Evolutionary conservation across 2,888 invertebrate genomes (phyloP).

Genomic region (Congeria kusceri): DNA sequence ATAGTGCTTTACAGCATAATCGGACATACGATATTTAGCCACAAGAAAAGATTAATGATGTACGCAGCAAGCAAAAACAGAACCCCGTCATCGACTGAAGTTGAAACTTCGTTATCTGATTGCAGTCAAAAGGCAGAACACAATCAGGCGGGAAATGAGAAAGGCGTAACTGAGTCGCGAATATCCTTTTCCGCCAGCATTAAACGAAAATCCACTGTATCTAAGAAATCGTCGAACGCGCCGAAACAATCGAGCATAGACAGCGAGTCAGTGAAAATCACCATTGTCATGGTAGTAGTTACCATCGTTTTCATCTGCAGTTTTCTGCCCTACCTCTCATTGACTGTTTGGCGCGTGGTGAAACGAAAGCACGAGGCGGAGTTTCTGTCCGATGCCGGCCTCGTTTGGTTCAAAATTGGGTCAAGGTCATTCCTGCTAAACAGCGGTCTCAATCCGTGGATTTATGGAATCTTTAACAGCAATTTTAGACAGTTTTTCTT

Average conservation of each 20-base stretch:
- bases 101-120: neutral
- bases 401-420: slow-evolving; percentile 57
- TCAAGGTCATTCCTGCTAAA: slow-evolving; percentile 54
- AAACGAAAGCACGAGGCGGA: slow-evolving; percentile 52
- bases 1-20: slow-evolving; percentile 69
- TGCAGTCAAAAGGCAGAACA: neutral
- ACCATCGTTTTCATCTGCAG: slow-evolving; percentile 59
- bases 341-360: slow-evolving; percentile 44
- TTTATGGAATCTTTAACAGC: slow-evolving; percentile 57
- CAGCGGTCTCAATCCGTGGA: slow-evolving; percentile 51
- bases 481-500: slow-evolving; percentile 46
- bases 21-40: slow-evolving; percentile 57
- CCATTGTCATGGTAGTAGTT: slow-evolving; percentile 54
- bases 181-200: neutral
- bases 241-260: slow-evolving; percentile 5
- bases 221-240: neutral
- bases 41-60: slow-evolving; percentile 9
- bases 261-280: slow-evolving; percentile 40
- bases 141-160: neutral
- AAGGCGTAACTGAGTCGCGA: neutral
- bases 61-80: slow-evolving; percentile 6
- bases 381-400: slow-evolving; percentile 43
- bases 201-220: too few relatives aligned
- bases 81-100: neutral
- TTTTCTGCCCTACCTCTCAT: slow-evolving; percentile 59